Base-by-base conservation (phyloP, 2,888 invertebrate species). In the Glaucopsyche alexis region DNA sequence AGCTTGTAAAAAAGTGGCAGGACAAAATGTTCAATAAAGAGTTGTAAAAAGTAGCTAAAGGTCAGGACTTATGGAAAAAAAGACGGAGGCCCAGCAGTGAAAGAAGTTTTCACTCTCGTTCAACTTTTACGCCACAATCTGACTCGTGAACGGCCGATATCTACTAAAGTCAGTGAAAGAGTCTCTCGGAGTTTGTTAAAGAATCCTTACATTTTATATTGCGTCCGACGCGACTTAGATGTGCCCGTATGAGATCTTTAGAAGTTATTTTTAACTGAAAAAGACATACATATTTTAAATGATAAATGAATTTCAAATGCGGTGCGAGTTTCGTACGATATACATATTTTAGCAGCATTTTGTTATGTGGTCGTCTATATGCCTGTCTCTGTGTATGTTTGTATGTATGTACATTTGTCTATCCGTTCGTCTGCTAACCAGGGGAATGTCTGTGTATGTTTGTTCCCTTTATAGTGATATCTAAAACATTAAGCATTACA, bases 171-270 rank as follows among this genome's bases (percentile, higher is more conserved):
- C 29, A 13, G 13, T 60, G 29, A 6, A 60, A 60, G n/a, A 60
- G 29, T 60, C 29, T 7, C 29, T 29, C 11, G 13, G 60, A 60
- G 29, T 29, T 60, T 60, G 60, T 38, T 60, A 60, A 29, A 60
- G 29, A 60, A 60, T 60, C 60, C 60, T 29, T 60, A 38, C 60
- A 60, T 60, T 60, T 38, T 38, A 38, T 60, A 60, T 60, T 60
- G 60, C 29, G 29, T 60, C 60, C 13, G 60, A 60, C 14, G 60
- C 60, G 60, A 14, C 29, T 29, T 16, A 6, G 29, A 60, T 29
- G 29, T 29, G 4, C 2, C 29, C 11, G 47, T 60, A 60, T 60
- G 60, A 13, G 60, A 13, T 60, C 6, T 60, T 29, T 7, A 29
- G 11, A 47, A 60, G 11, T 55, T 19, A 55, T 55, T 55, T 16